These are phyloP conservation scores for Axinella damicornis DNA, from an alignment of 37 sponge, comb jelly and placozoan species.

Conservation along the genomic window DNA sequence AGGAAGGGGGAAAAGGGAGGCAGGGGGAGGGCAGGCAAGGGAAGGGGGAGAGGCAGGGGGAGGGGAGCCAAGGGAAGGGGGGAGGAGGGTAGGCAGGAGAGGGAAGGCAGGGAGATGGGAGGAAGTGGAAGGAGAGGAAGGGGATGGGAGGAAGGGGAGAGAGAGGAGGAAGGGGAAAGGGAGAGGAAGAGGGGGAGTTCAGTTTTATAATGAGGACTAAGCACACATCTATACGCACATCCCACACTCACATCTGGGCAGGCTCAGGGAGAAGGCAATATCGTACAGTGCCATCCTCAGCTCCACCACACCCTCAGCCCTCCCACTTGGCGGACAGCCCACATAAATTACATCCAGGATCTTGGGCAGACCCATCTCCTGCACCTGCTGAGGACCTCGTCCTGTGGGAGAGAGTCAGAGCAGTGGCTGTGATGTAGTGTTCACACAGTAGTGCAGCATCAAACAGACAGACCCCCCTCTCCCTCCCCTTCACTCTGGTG, in stretches of 20 bases:
- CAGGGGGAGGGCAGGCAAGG: neutral
- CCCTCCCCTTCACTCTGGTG: too few species aligned
- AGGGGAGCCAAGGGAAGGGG: neutral
- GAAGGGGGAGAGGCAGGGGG: neutral
- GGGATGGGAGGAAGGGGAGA: too few species aligned
- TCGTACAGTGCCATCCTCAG: constrained; percentile 80
- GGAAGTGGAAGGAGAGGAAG: too few species aligned
- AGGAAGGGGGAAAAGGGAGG: neutral
- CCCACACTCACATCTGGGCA: constrained; percentile 63
- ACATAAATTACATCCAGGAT: constrained; percentile 84
- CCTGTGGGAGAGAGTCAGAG: neutral
- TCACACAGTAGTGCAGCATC: too few species aligned
- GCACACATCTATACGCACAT: too few species aligned
- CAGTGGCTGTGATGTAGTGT: neutral
- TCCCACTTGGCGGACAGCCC: constrained; percentile 59
- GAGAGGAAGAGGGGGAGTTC: too few species aligned
- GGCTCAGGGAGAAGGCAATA: constrained; percentile 71
- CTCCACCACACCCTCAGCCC: constrained; percentile 71
- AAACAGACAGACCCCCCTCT: too few species aligned
- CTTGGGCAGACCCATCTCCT: constrained; percentile 83
- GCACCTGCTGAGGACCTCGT: constrained; percentile 53
- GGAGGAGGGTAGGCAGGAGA: too few species aligned
- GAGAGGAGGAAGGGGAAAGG: too few species aligned
- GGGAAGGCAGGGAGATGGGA: too few species aligned
- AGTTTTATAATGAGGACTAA: too few species aligned